Base-by-base conservation (phyloP, 1,140 invertebrate species). In the Drosophila athabasca region DNA sequence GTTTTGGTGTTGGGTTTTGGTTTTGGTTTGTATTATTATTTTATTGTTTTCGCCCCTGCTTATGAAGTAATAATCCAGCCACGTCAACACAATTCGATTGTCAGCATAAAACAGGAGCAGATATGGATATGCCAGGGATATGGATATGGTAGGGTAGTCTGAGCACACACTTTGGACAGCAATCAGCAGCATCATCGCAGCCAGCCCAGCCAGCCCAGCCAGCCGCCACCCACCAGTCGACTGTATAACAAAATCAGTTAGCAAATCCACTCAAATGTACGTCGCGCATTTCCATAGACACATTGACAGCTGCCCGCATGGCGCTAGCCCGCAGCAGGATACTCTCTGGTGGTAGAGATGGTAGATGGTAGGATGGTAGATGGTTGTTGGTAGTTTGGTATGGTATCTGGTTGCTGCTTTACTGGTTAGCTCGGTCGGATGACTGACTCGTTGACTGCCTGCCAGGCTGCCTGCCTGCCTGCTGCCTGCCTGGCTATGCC, bases 51-150 rank as follows among this genome's bases (percentile, higher is more conserved):
- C 61, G 51, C 54, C 11, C 74, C 76, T 79, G 82, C 82, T 79
- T 88, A 88, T 88, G 84, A 88, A 88, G 83, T 88, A 88, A 88
- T 88, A 88, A 88, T 88, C 83, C 82, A 88, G 83, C 83, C 76
- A 79, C 84, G 83, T 88, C 83, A 88, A 88, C 83, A 88, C 66
- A 83, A 88, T 88, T 89, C 85, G 83, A 88, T 88, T 88, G 83
- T 73, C 71, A 79, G 83, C 71, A 67, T 74, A 77, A 82, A 82
- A 81, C 60, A 74, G 41, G 54, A 66, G 58, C n/a, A n/a, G 51
- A 62, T 61, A 69, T 35, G 31, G 31, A 35, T 31, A 31, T 31
- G 29, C 1, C 2, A 1, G 29, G 7, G 29, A 9, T 8, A 4
- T 4, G 9, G 9, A 29, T 7, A 31, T 31, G 29, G 6, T 0